These are phyloP conservation scores for Drosophila virilis DNA, from an alignment of 1,140 invertebrate genomes.

Conservation along the genomic window DNA sequence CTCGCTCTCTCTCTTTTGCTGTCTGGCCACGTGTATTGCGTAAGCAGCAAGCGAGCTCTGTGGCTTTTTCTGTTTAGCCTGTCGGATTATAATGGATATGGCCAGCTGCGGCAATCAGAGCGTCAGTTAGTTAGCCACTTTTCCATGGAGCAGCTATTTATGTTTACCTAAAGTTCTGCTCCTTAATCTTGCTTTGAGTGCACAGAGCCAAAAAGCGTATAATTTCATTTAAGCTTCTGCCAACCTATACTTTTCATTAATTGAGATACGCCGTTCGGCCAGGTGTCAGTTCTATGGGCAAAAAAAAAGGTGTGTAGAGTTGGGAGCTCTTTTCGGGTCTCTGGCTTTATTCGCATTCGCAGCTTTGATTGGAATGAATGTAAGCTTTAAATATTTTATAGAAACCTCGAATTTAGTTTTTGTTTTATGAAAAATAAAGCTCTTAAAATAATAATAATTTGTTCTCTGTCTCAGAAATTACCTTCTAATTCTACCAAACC, in stretches of 20 bases:
- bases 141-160: background rate
- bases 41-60: constrained; percentile 51
- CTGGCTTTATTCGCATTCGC: no score
- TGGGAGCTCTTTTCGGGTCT: no score
- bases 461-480: no score
- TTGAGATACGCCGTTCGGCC: no score
- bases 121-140: constrained; percentile 6
- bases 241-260: no score
- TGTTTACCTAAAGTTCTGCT: constrained; percentile 3
- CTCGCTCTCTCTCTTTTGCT: background rate
- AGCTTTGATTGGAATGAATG: no score
- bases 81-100: constrained; percentile 76
- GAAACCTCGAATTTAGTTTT: no score
- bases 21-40: constrained; percentile 20
- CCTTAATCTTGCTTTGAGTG: background rate
- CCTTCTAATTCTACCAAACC: background rate
- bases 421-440: no score
- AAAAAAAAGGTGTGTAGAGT: no score
- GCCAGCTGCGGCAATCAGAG: constrained; percentile 45
- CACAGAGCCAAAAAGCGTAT: background rate
- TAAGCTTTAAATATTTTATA: no score
- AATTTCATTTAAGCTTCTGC: background rate
- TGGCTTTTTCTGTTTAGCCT: constrained; percentile 65
- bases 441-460: no score
- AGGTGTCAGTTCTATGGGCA: no score